Evolutionary conservation across 2,797 vertebrate genomes (phyloP).

Genomic region (Eospalax fontanierii): DNA sequence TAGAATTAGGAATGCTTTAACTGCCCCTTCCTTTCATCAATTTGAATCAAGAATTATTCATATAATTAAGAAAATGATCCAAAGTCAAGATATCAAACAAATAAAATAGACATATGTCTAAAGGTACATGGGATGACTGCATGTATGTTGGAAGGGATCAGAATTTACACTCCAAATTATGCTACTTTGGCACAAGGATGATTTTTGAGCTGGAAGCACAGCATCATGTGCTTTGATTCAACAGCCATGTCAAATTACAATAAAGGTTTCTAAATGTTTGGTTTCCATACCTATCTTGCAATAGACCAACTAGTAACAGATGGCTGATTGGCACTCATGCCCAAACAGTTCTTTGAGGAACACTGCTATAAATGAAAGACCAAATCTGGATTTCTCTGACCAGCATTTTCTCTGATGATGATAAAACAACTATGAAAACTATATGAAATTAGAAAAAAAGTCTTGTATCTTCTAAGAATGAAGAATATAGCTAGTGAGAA

Average conservation of each 20-base stretch:
- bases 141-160: slow-evolving; percentile 17
- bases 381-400: slow-evolving; percentile 60
- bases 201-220: slow-evolving; percentile 53
- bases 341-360: slow-evolving; percentile 59
- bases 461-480: slow-evolving; percentile 43
- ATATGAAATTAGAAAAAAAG: not conserved
- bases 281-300: slow-evolving; percentile 53
- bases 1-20: slow-evolving; percentile 56
- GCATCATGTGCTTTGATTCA: slow-evolving; percentile 38
- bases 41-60: slow-evolving; percentile 61
- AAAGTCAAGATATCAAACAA: slow-evolving; percentile 38
- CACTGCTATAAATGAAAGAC: slow-evolving; percentile 43
- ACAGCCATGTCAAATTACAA: slow-evolving; percentile 41
- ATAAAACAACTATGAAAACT: slow-evolving; percentile 46
- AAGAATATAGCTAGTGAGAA: slow-evolving; percentile 36
- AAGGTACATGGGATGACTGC: not conserved
- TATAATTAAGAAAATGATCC: slow-evolving; percentile 26
- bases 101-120: slow-evolving; percentile 48
- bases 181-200: slow-evolving; percentile 29
- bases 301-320: not conserved
- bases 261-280: slow-evolving; percentile 64
- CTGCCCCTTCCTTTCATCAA: not conserved
- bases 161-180: slow-evolving; percentile 33
- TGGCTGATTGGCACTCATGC: not conserved
- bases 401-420: slow-evolving; percentile 45